A percentile compares a stretch with the other conserved stretches of the same genome.
Evolutionary conservation across 2,888 invertebrate species (phyloP).

Genomic region (Rutpela maculata): DNA sequence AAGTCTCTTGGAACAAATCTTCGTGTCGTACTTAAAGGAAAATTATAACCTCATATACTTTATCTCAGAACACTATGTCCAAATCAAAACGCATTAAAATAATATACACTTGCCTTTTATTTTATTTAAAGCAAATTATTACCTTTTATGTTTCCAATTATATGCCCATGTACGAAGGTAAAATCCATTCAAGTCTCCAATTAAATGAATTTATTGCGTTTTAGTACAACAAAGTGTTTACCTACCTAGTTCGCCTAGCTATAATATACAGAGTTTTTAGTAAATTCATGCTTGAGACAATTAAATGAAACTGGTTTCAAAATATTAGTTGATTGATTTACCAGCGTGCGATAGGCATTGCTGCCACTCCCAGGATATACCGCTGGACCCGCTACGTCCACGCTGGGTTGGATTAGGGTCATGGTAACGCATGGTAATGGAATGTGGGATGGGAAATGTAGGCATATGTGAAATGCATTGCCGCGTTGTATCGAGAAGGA

Average conservation of each 20-base stretch:
- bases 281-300: background rate
- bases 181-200: conserved; percentile 30
- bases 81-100: conserved; percentile 47
- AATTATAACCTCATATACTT: conserved; percentile 57
- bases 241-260: conserved; percentile 19
- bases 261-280: conserved; percentile 20
- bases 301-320: background rate
- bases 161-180: conserved; percentile 28
- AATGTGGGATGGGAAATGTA: no score
- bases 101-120: conserved; percentile 39
- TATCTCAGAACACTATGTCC: conserved; percentile 45
- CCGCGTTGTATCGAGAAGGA: no score
- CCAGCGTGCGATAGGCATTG: no score
- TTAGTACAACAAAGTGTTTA: conserved; percentile 10
- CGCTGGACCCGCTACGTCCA: no score
- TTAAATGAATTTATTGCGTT: conserved; percentile 40
- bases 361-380: no score
- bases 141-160: conserved; percentile 43
- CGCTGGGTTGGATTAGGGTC: no score
- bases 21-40: conserved; percentile 59
- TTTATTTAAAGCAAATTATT: conserved; percentile 45
- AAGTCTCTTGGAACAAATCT: conserved; percentile 58
- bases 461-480: no score
- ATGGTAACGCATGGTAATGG: no score
- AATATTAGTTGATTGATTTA: no score